phyloP scores from a whole-genome alignment of 2,888 invertebrate genomes.

The Ryuthela nishihirai region DNA sequence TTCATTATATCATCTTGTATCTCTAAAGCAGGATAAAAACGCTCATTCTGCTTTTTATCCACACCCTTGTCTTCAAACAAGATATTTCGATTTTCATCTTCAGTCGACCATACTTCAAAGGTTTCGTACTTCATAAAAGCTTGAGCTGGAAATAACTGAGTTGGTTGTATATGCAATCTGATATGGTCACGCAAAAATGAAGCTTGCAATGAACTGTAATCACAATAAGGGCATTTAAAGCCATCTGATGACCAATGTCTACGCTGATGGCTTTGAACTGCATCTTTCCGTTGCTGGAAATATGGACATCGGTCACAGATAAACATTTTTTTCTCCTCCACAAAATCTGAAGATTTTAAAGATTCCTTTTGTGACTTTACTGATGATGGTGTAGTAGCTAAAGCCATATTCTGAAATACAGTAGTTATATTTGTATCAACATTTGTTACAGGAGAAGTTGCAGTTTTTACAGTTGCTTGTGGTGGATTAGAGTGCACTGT shows the following conservation, averaged over 20 bases:
- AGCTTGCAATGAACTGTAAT: slow-evolving; percentile 70
- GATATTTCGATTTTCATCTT: slow-evolving; percentile 3
- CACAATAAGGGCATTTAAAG: slow-evolving; percentile 74
- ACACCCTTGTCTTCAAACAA: slow-evolving; percentile 22
- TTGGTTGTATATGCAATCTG: slow-evolving; percentile 64
- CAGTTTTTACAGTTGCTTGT: slow-evolving; percentile 13
- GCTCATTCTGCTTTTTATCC: neutral
- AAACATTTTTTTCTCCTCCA: slow-evolving; percentile 61
- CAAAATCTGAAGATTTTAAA: slow-evolving; percentile 47
- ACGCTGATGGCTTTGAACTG: slow-evolving; percentile 69
- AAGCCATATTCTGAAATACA: no score
- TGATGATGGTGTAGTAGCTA: no score
- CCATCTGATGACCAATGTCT: slow-evolving; percentile 65
- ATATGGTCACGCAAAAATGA: slow-evolving; percentile 73
- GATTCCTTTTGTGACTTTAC: slow-evolving; percentile 35
- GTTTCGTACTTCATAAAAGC: slow-evolving; percentile 27
- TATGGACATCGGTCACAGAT: slow-evolving; percentile 77
- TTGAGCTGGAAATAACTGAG: slow-evolving; percentile 22
- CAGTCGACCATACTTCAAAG: slow-evolving; percentile 27
- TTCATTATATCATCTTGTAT: neutral
- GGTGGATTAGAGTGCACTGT: slow-evolving; percentile 60
- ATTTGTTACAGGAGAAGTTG: no score
- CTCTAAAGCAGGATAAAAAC: neutral
- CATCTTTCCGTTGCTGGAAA: slow-evolving; percentile 66
- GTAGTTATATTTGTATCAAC: no score